These are phyloP conservation scores for Hirtodrosophila duncani DNA, from an alignment of 2,888 invertebrate species.

Conservation along the genomic window DNA sequence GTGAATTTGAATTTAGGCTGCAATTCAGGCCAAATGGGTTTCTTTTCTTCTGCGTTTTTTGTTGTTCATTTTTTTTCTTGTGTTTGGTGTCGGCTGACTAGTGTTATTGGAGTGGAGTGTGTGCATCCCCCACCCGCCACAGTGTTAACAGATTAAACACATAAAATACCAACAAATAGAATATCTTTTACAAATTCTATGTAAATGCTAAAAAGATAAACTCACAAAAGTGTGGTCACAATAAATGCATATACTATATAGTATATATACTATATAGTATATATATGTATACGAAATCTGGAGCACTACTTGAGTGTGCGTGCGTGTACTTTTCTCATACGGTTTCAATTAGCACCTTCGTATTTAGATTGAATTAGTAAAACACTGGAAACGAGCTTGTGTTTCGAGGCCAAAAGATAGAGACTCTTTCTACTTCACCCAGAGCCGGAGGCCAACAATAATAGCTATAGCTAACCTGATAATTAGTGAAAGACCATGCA, in stretches of 20 bases:
- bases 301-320: slow-evolving; percentile 6
- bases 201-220: too few relatives aligned
- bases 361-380: slow-evolving; percentile 27
- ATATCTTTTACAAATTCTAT: too few relatives aligned
- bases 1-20: slow-evolving; percentile 13
- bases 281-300: slow-evolving; percentile 1
- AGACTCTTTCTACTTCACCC: too few relatives aligned
- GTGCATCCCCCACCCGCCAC: background rate
- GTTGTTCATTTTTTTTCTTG: slow-evolving; percentile 1
- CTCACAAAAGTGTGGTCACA: too few relatives aligned
- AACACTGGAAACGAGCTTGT: slow-evolving; percentile 10
- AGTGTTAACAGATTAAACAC: too few relatives aligned
- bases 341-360: slow-evolving; percentile 52
- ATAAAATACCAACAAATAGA: too few relatives aligned
- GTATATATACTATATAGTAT: too few relatives aligned
- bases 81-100: too few relatives aligned
- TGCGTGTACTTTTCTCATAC: slow-evolving; percentile 52
- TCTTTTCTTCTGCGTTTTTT: background rate
- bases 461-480: slow-evolving; percentile 18
- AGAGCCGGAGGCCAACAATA: background rate
- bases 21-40: slow-evolving; percentile 18
- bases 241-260: too few relatives aligned
- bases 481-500: slow-evolving; percentile 46
- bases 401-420: too few relatives aligned
- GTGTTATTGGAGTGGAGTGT: slow-evolving; percentile 2